phyloP scores from a whole-genome alignment of 2,113 vertebrate species.

The Lycaon pictus region DNA sequence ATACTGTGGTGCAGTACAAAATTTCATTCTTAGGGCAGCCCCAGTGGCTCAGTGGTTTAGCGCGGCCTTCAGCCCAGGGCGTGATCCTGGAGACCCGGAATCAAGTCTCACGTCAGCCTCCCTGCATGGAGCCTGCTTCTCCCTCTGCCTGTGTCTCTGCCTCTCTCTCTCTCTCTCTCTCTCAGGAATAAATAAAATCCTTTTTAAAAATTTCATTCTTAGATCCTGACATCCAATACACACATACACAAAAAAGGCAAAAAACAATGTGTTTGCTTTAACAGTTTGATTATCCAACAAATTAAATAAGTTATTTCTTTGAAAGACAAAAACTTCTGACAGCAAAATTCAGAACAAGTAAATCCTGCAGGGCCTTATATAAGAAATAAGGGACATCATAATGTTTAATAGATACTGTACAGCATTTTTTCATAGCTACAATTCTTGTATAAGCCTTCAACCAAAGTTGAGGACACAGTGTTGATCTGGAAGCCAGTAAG shows the following conservation, averaged over 20 bases:
- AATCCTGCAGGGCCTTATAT: neutral
- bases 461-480: neutral
- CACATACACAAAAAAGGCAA: neutral
- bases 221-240: neutral
- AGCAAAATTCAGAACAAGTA: neutral
- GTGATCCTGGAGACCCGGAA: no score
- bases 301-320: neutral
- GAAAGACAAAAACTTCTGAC: neutral
- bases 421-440: neutral
- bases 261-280: neutral
- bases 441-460: neutral
- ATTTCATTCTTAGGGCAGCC: neutral
- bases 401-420: neutral
- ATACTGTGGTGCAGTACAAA: neutral
- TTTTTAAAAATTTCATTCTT: neutral
- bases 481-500: neutral
- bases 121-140: no score
- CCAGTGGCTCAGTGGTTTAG: no score
- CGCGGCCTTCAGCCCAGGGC: no score
- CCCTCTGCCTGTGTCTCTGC: no score
- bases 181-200: neutral
- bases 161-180: no score
- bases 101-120: no score
- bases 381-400: neutral
- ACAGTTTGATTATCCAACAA: neutral